Conservation (phyloP, 1,140 invertebrate genomes). For the Drosophila elegans region DNA sequence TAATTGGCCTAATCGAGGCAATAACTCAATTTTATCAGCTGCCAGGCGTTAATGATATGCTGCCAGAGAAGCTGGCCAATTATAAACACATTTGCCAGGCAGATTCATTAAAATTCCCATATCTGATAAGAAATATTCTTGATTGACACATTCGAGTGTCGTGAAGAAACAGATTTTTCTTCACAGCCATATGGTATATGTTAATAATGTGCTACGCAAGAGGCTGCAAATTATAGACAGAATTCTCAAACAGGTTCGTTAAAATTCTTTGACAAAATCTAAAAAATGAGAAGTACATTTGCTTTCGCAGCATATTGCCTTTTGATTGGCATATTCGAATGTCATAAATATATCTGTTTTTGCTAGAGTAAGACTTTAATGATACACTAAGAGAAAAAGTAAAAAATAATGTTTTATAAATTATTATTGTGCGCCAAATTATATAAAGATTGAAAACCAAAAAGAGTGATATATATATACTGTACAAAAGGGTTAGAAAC, state of each 20-base stretch:
- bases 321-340: constrained; percentile 14
- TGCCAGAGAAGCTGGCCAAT: constrained; percentile 3
- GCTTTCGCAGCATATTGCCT: constrained; percentile 1
- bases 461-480: no score
- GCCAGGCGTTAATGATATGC: constrained; percentile 56
- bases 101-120: constrained; percentile 7
- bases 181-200: constrained; percentile 5
- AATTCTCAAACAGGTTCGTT: constrained; percentile 16
- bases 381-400: constrained; percentile 1
- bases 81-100: constrained; percentile 15
- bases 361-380: neutral
- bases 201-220: neutral
- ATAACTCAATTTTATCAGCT: constrained; percentile 80
- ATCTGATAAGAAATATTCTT: constrained; percentile 3
- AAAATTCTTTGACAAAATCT: neutral
- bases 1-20: constrained; percentile 76
- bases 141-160: constrained; percentile 20
- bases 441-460: no score
- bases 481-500: no score
- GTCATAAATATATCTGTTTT: constrained; percentile 3
- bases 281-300: constrained; percentile 1
- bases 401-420: no score
- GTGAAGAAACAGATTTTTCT: neutral
- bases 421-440: no score
- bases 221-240: neutral